Percentiles rank a stretch among this genome's conserved stretches.
Conservation (phyloP, 2,888 invertebrate species). For the Polyploca ridens region DNA sequence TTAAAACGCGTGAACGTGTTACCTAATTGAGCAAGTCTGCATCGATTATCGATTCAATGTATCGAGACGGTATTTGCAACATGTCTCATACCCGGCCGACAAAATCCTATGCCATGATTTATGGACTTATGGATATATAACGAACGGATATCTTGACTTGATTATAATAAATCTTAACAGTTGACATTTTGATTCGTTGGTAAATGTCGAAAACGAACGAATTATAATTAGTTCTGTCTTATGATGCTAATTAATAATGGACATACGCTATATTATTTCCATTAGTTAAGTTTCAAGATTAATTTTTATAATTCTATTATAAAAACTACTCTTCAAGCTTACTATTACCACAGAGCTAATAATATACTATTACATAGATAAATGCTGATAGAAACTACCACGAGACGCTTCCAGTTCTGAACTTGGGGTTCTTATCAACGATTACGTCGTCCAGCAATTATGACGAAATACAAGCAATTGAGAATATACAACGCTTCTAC, state of each 20-base stretch:
- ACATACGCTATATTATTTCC: background rate
- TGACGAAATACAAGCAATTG: background rate
- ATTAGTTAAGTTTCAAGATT: too few species aligned
- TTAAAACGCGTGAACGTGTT: background rate
- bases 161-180: background rate
- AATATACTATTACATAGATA: background rate
- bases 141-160: background rate
- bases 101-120: background rate
- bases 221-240: background rate
- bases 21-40: background rate
- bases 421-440: background rate
- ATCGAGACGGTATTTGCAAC: slow-evolving; percentile 2
- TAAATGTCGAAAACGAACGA: background rate
- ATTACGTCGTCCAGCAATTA: background rate
- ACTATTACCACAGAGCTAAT: too few species aligned
- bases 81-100: background rate
- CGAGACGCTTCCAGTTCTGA: background rate
- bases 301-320: too few species aligned
- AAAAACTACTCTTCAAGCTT: too few species aligned
- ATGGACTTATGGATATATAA: background rate
- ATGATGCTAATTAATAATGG: background rate
- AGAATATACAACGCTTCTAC: background rate
- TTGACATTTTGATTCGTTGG: background rate
- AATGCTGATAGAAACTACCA: background rate
- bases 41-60: too few species aligned